Evolutionary conservation across 1,140 invertebrate species (phyloP).

Genomic region (Drosophila biarmipes): DNA sequence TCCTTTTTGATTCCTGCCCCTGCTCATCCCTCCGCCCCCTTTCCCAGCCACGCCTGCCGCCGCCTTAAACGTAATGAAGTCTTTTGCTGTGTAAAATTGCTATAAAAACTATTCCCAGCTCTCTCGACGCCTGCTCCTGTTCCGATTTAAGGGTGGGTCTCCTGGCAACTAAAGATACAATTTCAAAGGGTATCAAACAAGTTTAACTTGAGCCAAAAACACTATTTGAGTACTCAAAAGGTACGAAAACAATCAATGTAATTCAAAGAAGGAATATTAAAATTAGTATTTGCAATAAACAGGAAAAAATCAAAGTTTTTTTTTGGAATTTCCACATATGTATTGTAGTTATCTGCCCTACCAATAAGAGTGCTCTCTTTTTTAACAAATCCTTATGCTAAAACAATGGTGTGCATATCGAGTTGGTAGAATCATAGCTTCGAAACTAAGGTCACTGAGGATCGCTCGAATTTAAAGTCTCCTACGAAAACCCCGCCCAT

Average conservation of each 20-base stretch:
- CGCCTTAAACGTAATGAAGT: conserved; percentile 78
- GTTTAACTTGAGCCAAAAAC: not conserved
- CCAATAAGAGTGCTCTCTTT: not conserved
- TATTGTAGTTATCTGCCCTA: not conserved
- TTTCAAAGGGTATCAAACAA: not conserved
- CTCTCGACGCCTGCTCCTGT: conserved; percentile 26
- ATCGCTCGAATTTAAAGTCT: not conserved
- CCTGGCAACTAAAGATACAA: not conserved
- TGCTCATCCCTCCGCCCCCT: conserved; percentile 1
- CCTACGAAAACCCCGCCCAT: not conserved
- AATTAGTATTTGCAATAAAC: not conserved
- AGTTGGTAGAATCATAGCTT: no score
- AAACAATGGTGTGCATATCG: not conserved
- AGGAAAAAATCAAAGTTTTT: no score
- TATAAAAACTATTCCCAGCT: conserved; percentile 74
- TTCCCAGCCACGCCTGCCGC: conserved; percentile 37
- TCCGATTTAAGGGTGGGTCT: conserved; percentile 9
- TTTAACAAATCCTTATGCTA: not conserved
- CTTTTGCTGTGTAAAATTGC: conserved; percentile 82
- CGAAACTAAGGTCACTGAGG: conserved; percentile 1
- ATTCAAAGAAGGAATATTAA: not conserved
- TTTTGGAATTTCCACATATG: not conserved
- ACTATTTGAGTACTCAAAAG: not conserved
- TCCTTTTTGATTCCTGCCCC: conserved; percentile 34
- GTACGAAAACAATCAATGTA: not conserved